phyloP scores from a whole-genome alignment of 2,797 vertebrate species.

The Scomberomorus guttatus region DNA sequence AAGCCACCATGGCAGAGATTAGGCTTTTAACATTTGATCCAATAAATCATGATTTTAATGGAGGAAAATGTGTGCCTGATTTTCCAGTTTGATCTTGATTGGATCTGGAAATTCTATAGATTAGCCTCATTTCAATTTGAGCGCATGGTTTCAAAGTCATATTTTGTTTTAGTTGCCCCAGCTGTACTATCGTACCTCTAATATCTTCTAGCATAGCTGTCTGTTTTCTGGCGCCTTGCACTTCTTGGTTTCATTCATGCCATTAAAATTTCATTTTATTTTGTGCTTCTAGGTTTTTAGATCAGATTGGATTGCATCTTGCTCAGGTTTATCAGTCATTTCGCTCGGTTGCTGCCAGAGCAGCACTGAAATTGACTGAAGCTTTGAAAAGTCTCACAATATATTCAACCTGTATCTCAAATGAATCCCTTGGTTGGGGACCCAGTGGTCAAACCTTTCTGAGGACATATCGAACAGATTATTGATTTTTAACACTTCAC shows the following conservation, averaged over 20 bases:
- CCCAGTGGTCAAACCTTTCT: conserved; percentile 69
- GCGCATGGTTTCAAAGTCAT: neutral
- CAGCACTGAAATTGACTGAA: conserved; percentile 54
- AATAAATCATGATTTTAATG: conserved; percentile 20
- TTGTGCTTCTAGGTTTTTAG: conserved; percentile 1
- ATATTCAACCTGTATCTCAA: conserved; percentile 63
- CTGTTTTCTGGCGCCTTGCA: neutral
- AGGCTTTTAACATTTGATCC: conserved; percentile 9
- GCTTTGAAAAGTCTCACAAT: conserved; percentile 53
- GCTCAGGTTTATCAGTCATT: conserved; percentile 52
- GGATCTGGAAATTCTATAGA: conserved; percentile 25
- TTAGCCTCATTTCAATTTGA: conserved; percentile 20
- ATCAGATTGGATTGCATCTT: conserved; percentile 48
- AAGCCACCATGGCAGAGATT: conserved; percentile 22
- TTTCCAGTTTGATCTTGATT: conserved; percentile 26
- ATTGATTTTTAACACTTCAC: conserved; percentile 85
- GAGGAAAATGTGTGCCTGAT: conserved; percentile 4
- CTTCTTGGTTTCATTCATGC: conserved; percentile 19
- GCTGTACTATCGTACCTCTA: neutral
- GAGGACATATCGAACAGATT: conserved; percentile 73
- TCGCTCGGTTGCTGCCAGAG: conserved; percentile 28
- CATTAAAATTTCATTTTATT: conserved; percentile 17
- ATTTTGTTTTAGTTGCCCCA: neutral
- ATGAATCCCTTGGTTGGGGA: conserved; percentile 55
- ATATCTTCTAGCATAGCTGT: neutral